Evolutionary conservation across 2,113 vertebrate genomes (phyloP).

Genomic region (Prionailurus viverrinus): DNA sequence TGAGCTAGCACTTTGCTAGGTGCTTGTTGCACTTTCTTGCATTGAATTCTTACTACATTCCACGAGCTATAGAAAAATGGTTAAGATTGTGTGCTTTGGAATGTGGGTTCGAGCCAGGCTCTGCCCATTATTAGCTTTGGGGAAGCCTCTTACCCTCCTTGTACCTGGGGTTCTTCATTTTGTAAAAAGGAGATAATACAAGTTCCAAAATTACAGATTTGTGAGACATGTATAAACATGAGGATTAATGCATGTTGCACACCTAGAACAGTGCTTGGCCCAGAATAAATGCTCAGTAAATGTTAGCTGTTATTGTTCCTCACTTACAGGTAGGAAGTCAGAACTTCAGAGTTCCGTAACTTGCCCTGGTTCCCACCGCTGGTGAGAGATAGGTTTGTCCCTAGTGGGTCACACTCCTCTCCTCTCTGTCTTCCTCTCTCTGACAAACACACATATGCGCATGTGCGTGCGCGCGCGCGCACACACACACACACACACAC

Average conservation of each 20-base stretch:
- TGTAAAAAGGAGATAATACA: not conserved
- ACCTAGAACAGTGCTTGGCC: not conserved
- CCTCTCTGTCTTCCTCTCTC: not conserved
- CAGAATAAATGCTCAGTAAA: not conserved
- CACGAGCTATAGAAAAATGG: not conserved
- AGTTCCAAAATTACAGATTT: not conserved
- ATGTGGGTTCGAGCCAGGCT: not conserved
- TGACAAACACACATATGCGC: not conserved
- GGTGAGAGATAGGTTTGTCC: not conserved
- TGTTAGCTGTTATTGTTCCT: not conserved
- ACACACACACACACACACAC: accelerated
- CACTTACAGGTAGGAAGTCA: not conserved
- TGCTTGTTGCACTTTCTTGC: too few species aligned
- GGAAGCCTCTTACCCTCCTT: not conserved
- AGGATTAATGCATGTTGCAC: not conserved
- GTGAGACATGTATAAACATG: not conserved
- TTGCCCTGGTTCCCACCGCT: not conserved
- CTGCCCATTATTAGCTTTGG: not conserved
- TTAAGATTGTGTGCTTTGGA: not conserved
- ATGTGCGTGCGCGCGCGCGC: accelerated
- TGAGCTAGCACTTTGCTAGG: not conserved
- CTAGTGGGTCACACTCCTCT: not conserved
- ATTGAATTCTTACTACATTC: not conserved
- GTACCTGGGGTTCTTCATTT: not conserved
- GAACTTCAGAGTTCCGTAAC: not conserved